Conservation (phyloP, 2,113 vertebrate species). For the Regulus satrapa region DNA sequence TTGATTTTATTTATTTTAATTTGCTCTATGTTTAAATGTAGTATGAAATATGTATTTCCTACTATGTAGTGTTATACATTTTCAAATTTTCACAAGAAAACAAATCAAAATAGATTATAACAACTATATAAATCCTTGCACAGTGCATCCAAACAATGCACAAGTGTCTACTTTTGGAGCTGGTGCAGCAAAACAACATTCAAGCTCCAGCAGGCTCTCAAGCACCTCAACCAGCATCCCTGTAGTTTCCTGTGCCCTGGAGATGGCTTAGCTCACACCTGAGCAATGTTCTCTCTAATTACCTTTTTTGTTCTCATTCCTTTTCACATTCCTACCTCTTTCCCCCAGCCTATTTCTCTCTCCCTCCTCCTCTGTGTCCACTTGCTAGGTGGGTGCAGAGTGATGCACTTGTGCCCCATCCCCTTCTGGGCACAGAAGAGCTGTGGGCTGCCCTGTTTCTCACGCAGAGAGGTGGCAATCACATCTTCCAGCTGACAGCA, state of each 20-base stretch:
- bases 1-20: not conserved
- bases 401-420: accelerated
- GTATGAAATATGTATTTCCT: not conserved
- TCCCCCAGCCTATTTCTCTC: not conserved
- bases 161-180: not conserved
- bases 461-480: accelerated
- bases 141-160: not conserved
- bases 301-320: not conserved
- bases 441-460: not conserved
- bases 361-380: not conserved
- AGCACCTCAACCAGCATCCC: not conserved
- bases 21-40: not conserved
- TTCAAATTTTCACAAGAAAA: not conserved
- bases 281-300: not conserved
- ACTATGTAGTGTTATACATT: not conserved
- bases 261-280: not conserved
- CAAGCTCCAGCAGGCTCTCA: not conserved
- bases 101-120: not conserved
- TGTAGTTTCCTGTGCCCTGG: not conserved
- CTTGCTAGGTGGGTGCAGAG: accelerated
- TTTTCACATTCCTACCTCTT: not conserved
- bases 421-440: not conserved
- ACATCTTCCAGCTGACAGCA: not conserved
- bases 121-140: not conserved
- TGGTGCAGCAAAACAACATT: not conserved